Conservation (phyloP, 1,140 invertebrate species). For the Hyposmocoma kahamanoa region DNA sequence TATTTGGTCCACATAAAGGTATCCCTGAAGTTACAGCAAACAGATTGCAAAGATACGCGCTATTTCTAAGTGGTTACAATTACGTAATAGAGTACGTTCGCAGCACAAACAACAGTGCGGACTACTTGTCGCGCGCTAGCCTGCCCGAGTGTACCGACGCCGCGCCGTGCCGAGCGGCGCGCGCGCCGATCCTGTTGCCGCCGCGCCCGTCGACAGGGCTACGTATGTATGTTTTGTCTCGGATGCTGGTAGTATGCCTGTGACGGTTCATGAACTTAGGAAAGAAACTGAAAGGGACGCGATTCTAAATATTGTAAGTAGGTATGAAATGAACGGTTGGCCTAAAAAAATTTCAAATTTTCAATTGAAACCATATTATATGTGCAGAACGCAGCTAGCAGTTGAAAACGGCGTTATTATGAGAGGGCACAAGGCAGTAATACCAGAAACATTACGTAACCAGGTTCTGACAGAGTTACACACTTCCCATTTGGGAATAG, state of each 20-base stretch:
- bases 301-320: background rate
- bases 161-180: background rate
- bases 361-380: conserved; percentile 4
- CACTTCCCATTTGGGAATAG: background rate
- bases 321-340: conserved; percentile 5
- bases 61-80: background rate
- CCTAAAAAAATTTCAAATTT: conserved; percentile 5
- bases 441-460: conserved; percentile 1
- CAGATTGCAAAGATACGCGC: background rate
- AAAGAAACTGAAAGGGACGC: background rate
- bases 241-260: background rate
- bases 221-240: conserved; percentile 8
- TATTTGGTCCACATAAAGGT: background rate
- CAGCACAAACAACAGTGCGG: conserved; percentile 7
- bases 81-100: background rate
- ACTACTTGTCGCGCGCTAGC: conserved; percentile 8
- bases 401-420: conserved; percentile 9
- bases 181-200: background rate
- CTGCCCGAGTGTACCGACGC: background rate
- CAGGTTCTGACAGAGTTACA: conserved; percentile 6
- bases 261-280: background rate
- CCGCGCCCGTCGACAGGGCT: background rate
- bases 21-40: background rate
- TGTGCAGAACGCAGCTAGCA: conserved; percentile 6
- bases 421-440: conserved; percentile 2